Percentiles rank a stretch among this genome's conserved stretches.
Conservation (phyloP, 2,888 invertebrate species). For the Agrochola litura region DNA sequence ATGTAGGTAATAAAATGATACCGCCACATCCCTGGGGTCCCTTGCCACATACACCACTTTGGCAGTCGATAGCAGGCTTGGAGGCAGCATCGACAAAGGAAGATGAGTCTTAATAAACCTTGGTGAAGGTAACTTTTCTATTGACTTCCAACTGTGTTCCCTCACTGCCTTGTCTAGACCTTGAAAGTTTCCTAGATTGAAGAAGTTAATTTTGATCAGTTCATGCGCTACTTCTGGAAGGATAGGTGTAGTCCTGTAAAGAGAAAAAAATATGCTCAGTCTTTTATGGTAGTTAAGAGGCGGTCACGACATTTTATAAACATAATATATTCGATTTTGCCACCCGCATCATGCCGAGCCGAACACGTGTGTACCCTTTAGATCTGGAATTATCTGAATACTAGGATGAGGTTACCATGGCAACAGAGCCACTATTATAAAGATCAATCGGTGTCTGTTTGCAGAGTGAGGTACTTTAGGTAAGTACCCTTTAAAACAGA, state of each 20-base stretch:
- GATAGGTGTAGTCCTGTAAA: slow-evolving; percentile 77
- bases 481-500: no score
- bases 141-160: slow-evolving; percentile 79
- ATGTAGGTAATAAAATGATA: slow-evolving; percentile 93
- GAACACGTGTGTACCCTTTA: no score
- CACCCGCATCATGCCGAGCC: no score
- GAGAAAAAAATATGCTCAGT: neutral
- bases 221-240: slow-evolving; percentile 84
- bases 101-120: slow-evolving; percentile 92
- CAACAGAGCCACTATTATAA: no score
- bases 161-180: slow-evolving; percentile 80
- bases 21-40: slow-evolving; percentile 93
- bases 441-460: no score
- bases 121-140: slow-evolving; percentile 85
- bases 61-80: slow-evolving; percentile 84
- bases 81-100: slow-evolving; percentile 91
- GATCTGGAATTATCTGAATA: no score
- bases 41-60: slow-evolving; percentile 93
- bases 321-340: no score
- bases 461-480: no score
- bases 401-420: no score
- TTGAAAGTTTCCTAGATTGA: slow-evolving; percentile 85
- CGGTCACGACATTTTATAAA: no score
- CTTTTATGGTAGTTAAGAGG: neutral
- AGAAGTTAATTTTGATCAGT: slow-evolving; percentile 83